phyloP scores from a whole-genome alignment of 1,140 invertebrate genomes.

The Zaprionus tsacasi region DNA sequence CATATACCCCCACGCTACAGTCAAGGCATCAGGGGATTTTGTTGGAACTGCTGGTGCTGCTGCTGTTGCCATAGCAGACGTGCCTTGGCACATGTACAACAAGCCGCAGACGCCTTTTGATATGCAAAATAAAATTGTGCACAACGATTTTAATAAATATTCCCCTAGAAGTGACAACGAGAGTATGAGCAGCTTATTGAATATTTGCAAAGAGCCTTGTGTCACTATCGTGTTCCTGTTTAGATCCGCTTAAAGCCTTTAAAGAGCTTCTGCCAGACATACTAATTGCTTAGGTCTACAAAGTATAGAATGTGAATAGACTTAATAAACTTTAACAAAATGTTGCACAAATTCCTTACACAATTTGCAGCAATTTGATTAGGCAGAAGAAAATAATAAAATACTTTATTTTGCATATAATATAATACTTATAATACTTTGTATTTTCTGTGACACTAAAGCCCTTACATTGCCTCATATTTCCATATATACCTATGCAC shows the following conservation, averaged over 20 bases:
- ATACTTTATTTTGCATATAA: not conserved
- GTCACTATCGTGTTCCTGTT: slow-evolving; percentile 19
- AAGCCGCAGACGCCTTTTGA: slow-evolving; percentile 65
- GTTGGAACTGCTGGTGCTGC: not conserved
- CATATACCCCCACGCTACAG: slow-evolving; percentile 23
- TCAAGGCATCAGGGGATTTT: slow-evolving; percentile 7
- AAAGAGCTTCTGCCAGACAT: slow-evolving; percentile 23
- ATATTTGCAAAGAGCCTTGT: slow-evolving; percentile 67
- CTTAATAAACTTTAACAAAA: not conserved
- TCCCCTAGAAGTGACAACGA: slow-evolving; percentile 36
- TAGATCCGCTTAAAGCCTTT: slow-evolving; percentile 49
- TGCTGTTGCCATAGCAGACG: slow-evolving; percentile 19
- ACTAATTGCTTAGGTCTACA: slow-evolving; percentile 9
- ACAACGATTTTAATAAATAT: slow-evolving; percentile 79
- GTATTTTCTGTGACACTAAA: not conserved
- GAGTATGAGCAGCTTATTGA: slow-evolving; percentile 66
- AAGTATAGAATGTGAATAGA: not conserved
- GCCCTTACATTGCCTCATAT: not conserved
- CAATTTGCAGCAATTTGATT: not conserved
- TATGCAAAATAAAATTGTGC: slow-evolving; percentile 79
- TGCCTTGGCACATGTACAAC: slow-evolving; percentile 26
- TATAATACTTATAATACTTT: not conserved
- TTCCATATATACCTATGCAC: not conserved
- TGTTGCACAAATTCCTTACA: not conserved
- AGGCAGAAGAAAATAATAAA: too few species aligned